Evolutionary conservation across 2,888 invertebrate species (phyloP).

Genomic region (Taphrorychus bicolor): DNA sequence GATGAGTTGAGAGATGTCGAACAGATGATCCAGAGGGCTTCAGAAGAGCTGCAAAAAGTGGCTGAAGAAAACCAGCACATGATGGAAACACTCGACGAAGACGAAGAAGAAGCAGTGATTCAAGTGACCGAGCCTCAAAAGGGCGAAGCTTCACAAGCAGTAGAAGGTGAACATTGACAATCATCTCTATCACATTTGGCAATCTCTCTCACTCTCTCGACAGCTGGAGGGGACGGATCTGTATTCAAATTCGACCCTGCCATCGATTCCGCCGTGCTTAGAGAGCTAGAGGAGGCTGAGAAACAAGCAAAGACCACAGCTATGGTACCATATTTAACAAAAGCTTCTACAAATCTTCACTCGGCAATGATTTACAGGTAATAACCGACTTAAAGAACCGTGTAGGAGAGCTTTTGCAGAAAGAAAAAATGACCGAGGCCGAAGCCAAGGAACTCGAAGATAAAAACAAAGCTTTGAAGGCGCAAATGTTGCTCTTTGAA

Average conservation of each 20-base stretch:
- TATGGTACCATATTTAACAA: conserved; percentile 40
- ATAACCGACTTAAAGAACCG: conserved; percentile 58
- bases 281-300: conserved; percentile 62
- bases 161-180: conserved; percentile 18
- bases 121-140: background rate
- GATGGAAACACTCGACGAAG: conserved; percentile 40
- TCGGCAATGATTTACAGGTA: conserved; percentile 42
- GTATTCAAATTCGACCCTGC: conserved; percentile 48
- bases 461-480: conserved; percentile 65
- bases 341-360: background rate
- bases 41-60: conserved; percentile 51
- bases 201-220: too few species aligned
- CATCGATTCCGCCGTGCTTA: conserved; percentile 54
- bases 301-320: conserved; percentile 61
- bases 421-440: conserved; percentile 64
- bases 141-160: too few species aligned
- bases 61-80: conserved; percentile 51
- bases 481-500: conserved; percentile 69
- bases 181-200: too few species aligned
- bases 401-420: conserved; percentile 61
- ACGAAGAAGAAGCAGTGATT: conserved; percentile 23
- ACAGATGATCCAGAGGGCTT: conserved; percentile 52
- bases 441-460: conserved; percentile 66
- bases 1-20: conserved; percentile 55
- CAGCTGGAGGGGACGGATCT: conserved; percentile 41